Base-by-base conservation (phyloP, 2,797 vertebrate genomes). In the Clarias fuscus region DNA sequence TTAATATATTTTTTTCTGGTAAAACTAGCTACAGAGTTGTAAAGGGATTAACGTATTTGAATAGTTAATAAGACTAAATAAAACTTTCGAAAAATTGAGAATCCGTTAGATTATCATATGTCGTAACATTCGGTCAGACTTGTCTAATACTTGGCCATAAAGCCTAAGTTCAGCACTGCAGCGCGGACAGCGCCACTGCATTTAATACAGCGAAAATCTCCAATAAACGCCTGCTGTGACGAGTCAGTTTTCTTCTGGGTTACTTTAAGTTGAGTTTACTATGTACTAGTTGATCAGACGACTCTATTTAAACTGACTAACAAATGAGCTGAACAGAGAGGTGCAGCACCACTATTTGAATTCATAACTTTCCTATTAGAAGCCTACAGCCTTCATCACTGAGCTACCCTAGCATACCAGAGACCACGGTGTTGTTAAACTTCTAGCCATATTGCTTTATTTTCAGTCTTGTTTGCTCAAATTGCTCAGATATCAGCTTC, bases 161-260 rank as follows among this genome's bases (percentile, higher is more conserved):
- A 13, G 4, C 40, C 33, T 68, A 33, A 59, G 30, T 84, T 84
- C 83, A 84, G 83, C 83, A 84, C 83, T 84, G 8, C 37, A 43
- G 83, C 2, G 71, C 59, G 83, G 83, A 84, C 83, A 84, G 83
- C 83, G 71, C 83, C 71, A 68, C 24, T 67, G 79, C n/a, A 48
- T 18, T 30, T 22, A 53, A 30, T 62, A 81, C 24, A 53, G 43
- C 0, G 5, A 82, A 82, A 53, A 20, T 82, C n/a, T 62, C 24
- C 40, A 82, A 40, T 43, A 10, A 53, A 67, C 15, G 20, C 24
- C 20, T 62, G 2, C 58, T 62, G 33, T n/a, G 4, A 79, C 10
- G 0, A 27, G 17, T 43, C 17, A n/a, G 15, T 18, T 81, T 80
- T 48, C 11, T 27, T 43, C 43, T 65, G 18, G 2, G 5, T 5